Base-by-base conservation (phyloP, 2,797 vertebrate genomes). In the Distichodus sexfasciatus region DNA sequence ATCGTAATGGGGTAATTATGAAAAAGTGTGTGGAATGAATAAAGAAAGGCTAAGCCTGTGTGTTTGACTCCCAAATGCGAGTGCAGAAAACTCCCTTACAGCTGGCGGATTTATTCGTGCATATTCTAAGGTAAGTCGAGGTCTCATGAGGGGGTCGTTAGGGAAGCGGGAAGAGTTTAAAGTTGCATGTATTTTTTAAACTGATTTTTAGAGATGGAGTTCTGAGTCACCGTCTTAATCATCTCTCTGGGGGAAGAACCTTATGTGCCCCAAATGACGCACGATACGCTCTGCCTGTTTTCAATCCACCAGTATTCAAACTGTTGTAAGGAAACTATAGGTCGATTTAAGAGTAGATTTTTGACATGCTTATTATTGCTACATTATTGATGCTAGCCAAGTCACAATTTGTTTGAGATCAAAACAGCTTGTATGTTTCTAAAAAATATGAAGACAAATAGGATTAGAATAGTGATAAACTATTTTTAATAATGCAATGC, bases 151-250 rank as follows among this genome's bases (percentile, higher is more conserved):
- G 59, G 10, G 75, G 79, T 72, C 78, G 82, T 81, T 66, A 60
- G 33, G 64, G 33, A 61, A 73, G 77, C 79, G 60, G 66, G 70
- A 83, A 70, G 75, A 79, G 75, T 79, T 84, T 84, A 83, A 84
- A 81, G 66, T 79, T 83, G 81, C 79, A 81, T 84, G 79, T 78
- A 59, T 82, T 71, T 62, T 54, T 66, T n/a, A n/a, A n/a, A 69
- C 66, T 62, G 74, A 75, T 77, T 75, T n/a, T 79, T 79, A 72
- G 58, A 80, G 54, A 66, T 9, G 31, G 28, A 43, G 44, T 24
- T 80, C 70, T 85, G 81, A 84, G 74, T 85, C 83, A 82, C 72
- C 19, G 14, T 78, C 75, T 83, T 79, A 75, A 69, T 82, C 76
- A 74, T 67, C 58, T 29, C 12, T 79, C 79, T 75, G 36, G 38